Evolutionary conservation across 2,797 vertebrate genomes (phyloP), one percentile per base, ranked within the genome.

Genomic region (Melanotaenia boesemani): DNA sequence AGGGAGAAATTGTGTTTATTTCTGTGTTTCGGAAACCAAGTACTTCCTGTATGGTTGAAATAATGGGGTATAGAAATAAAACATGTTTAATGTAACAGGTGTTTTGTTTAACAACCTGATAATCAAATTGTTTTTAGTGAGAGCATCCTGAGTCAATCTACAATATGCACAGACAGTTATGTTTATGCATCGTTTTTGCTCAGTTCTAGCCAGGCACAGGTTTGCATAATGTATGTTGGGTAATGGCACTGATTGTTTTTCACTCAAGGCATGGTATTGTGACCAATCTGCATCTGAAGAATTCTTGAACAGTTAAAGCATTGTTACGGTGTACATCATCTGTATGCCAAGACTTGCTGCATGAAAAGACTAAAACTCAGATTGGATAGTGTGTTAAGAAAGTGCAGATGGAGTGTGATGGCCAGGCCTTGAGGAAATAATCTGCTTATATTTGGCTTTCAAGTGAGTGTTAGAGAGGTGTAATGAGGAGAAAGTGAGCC

Each of bases 41-140:
- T 66, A 63, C 54, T 77, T 74, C 60, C 59, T 6, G 18, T 86
- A 72, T 74, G 76, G 71, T 73, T 10, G 62, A 12, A 74, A 12
- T 16, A 67, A 44, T 0, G 2, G 57, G 12, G 30, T 54, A 60
- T 36, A 57, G 37, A 54, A n/a, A 58, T 62, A 11, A 72, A 76
- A 65, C 16, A 13, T 13, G 11, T 30, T 41, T 3, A 60, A 24
- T 7, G 1, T 36, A 39, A 22, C 11, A 39, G 1, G 18, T 62
- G 20, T 60, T 54, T 48, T 37, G 57, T 30, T 46, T 28, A 11
- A 22, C 32, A 3, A 11, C 67, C 61, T 64, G 13, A 75, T 26
- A 65, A 30, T 20, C 66, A 44, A 64, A 54, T 24, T 22, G 24
- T 63, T 56, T 74, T 71, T 6, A 15, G 4, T 44, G 10, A 6